Evolutionary conservation across 2,888 invertebrate genomes (phyloP), one percentile per base, ranked within the genome.

Genomic region (Pollenia angustigena): DNA sequence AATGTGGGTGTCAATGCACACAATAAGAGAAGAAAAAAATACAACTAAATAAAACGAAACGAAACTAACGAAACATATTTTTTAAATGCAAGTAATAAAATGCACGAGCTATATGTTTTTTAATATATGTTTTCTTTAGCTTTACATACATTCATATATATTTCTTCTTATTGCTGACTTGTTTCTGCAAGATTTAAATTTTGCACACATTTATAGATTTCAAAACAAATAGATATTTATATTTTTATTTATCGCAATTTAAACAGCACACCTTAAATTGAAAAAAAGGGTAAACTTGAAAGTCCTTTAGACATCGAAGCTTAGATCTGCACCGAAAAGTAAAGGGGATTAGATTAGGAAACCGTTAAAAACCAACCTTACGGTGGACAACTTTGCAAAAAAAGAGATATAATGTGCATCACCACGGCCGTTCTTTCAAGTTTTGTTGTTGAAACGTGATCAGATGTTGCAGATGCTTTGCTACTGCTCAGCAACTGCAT

Each of bases 1-100:
- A 66, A 79, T 80, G 84, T 85, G 84, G 84, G 84, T 85, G 84
- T 85, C 79, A 80, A 74, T 60, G 60, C 23, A 69, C 69, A 60
- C 48, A 68, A 50, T 46, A 50, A 52, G 56, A 40, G 9, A 48
- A 40, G 18, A 32, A 56, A 23, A 78, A 62, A 3, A 60, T 2
- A 75, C 4, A 50, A n/a, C 16, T 52, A 54, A 64, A 60, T 32
- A 12, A 54, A 52, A 60, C 46, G 16, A 72, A 58, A 66, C n/a
- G 9, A 66, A 66, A 58, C 68, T 79, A 68, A 50, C 48, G 14
- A 83, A 64, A 76, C 56, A 76, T 60, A 82, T 76, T 46, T 16
- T 71, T 52, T 60, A 72, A 78, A 79, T 78, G 66, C 83, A 84
- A 74, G 72, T 54, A 60, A 60, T 74, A 80, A 74, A 84, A 58